Conservation (phyloP, 2,797 vertebrate species). For the Tolypeutes matacus region DNA sequence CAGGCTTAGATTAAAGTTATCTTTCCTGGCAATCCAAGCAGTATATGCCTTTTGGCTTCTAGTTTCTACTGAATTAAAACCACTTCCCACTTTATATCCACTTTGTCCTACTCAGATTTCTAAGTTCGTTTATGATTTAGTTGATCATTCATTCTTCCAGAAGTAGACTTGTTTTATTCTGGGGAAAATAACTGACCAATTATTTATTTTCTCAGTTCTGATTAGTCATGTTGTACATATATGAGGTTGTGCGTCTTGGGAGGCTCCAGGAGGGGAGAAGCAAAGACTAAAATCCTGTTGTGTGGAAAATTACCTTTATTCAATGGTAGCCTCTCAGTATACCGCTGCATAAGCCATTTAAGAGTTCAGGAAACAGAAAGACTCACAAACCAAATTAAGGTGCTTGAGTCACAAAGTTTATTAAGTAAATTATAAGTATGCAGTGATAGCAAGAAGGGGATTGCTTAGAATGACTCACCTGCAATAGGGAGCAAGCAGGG, state of each 20-base stretch:
- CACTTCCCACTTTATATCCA: neutral
- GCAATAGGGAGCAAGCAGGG: neutral
- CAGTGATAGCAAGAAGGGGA: neutral
- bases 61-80: conserved; percentile 38
- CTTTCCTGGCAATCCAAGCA: neutral
- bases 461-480: neutral
- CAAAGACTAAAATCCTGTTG: neutral
- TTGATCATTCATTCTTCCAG: neutral
- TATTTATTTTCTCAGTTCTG: neutral
- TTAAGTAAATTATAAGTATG: neutral
- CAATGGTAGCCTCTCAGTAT: neutral
- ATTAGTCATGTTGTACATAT: neutral
- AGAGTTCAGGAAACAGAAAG: neutral
- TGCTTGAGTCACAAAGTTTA: neutral
- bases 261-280: neutral
- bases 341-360: neutral
- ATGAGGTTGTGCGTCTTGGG: neutral
- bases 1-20: neutral
- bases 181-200: neutral
- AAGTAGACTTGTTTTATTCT: neutral
- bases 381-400: neutral
- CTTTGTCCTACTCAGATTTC: neutral
- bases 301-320: neutral
- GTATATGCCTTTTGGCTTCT: neutral
- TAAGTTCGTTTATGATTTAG: neutral